A percentile compares a stretch with the other conserved stretches of the same genome.
These are phyloP conservation scores for Paedocypris sp. DNA, from an alignment of 2,113 vertebrate species.

Conservation along the genomic window DNA sequence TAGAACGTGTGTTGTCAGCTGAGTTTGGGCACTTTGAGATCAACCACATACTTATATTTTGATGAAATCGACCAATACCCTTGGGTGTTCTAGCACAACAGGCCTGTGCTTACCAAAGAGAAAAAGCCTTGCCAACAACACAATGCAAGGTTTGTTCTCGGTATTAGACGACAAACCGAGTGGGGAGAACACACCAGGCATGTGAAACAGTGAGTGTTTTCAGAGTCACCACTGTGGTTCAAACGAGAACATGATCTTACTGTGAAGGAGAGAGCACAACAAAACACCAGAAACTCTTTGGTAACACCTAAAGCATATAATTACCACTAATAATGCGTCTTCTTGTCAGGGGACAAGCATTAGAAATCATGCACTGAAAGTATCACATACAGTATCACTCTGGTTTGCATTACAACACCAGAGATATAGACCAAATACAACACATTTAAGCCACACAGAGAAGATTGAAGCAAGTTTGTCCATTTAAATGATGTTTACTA, in stretches of 20 bases:
- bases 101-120: conserved; percentile 10
- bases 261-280: background rate
- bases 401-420: too few relatives aligned
- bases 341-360: too few relatives aligned
- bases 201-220: conserved; percentile 36
- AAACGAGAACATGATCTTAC: conserved; percentile 19
- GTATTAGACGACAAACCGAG: conserved; percentile 29
- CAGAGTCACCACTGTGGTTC: conserved; percentile 22
- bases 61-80: background rate
- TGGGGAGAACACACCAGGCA: conserved; percentile 25
- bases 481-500: too few relatives aligned
- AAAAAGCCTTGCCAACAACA: conserved; percentile 26
- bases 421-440: too few relatives aligned
- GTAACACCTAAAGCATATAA: background rate
- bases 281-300: background rate
- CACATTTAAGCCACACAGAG: too few relatives aligned
- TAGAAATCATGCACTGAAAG: background rate
- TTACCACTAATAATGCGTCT: background rate
- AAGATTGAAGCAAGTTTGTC: too few relatives aligned
- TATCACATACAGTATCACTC: too few relatives aligned
- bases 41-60: background rate
- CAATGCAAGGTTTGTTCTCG: conserved; percentile 34
- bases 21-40: background rate
- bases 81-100: conserved; percentile 20
- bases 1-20: background rate